Evolutionary conservation across 2,888 invertebrate species (phyloP).

Genomic region (Peribatodes rhomboidaria): DNA sequence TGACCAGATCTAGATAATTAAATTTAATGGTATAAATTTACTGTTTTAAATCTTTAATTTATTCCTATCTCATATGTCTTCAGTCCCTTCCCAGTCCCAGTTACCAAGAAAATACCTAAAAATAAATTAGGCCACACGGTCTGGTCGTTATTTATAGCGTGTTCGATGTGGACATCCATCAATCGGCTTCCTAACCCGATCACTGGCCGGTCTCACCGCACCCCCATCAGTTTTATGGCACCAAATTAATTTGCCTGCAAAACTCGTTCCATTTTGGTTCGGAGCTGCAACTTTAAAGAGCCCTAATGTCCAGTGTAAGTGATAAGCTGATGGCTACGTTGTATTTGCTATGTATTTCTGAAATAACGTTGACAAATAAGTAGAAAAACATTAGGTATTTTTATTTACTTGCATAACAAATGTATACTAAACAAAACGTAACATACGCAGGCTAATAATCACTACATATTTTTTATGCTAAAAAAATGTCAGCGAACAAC

Average conservation of each 20-base stretch:
- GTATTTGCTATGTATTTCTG: too few species aligned
- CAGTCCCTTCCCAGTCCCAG: too few species aligned
- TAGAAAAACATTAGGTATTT: too few species aligned
- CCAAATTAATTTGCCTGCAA: constrained; percentile 55
- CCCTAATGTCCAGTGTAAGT: constrained; percentile 10
- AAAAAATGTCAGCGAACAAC: too few species aligned
- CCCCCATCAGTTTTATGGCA: constrained; percentile 37
- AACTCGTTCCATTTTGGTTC: constrained; percentile 57
- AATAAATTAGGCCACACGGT: background rate
- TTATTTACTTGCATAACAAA: too few species aligned
- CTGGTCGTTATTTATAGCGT: constrained; percentile 17
- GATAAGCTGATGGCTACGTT: background rate
- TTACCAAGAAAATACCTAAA: background rate
- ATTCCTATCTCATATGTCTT: too few species aligned
- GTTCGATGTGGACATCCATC: constrained; percentile 18
- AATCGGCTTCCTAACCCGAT: constrained; percentile 24
- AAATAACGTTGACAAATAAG: too few species aligned
- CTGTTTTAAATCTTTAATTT: background rate
- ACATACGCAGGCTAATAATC: too few species aligned
- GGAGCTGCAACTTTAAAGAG: constrained; percentile 43
- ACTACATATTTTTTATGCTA: too few species aligned
- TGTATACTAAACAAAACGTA: too few species aligned
- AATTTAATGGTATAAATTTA: too few species aligned
- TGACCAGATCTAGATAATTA: too few species aligned
- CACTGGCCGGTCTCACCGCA: constrained; percentile 26